These are phyloP conservation scores for Clarias laeviceps DNA, from an alignment of 2,797 vertebrate species.

Conservation along the genomic window DNA sequence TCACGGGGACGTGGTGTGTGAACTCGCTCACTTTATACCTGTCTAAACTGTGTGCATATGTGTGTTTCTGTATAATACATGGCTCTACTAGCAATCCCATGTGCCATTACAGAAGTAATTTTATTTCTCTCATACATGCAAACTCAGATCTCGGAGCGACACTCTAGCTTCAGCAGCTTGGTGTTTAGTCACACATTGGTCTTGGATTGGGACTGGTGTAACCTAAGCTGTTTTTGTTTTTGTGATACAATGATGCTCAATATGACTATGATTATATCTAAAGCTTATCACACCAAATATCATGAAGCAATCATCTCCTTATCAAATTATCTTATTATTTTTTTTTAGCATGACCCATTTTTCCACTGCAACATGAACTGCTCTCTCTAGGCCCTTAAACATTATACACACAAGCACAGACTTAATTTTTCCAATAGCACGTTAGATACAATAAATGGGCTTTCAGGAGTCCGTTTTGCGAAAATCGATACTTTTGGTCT, in stretches of 20 bases:
- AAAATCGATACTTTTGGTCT: neutral
- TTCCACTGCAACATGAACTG: neutral
- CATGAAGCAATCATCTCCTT: neutral
- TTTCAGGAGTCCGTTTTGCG: neutral
- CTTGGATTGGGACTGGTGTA: neutral
- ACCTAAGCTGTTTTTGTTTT: neutral
- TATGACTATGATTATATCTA: neutral
- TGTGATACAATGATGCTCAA: neutral
- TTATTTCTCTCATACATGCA: neutral
- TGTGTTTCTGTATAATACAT: slow-evolving; percentile 16
- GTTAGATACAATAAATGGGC: neutral
- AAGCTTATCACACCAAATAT: neutral
- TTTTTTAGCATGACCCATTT: neutral
- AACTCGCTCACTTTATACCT: slow-evolving; percentile 27
- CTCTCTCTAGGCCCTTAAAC: neutral
- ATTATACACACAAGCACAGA: neutral
- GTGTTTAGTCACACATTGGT: neutral
- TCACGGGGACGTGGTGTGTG: slow-evolving; percentile 43
- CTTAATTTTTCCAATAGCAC: neutral
- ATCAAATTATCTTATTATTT: too few relatives aligned
- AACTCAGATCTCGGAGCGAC: neutral
- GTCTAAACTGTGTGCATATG: slow-evolving; percentile 11
- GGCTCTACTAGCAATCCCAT: neutral
- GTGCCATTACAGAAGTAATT: neutral
- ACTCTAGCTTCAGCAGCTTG: neutral